Percentiles rank a stretch among this genome's conserved stretches.
Conservation (phyloP, 2,113 vertebrate species). For the Pygoscelis antarcticus region DNA sequence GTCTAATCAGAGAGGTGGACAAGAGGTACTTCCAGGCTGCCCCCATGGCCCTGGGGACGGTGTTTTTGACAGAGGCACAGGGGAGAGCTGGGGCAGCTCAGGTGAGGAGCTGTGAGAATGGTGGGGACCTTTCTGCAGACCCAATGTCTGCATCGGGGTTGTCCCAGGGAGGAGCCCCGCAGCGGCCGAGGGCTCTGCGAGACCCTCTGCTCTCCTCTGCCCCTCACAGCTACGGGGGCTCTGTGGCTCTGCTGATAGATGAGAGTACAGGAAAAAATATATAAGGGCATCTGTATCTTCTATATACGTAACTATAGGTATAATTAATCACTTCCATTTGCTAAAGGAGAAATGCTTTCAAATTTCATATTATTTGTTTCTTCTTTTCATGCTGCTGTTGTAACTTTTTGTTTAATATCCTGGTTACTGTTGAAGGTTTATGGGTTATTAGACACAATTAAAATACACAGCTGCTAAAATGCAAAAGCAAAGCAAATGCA, state of each 20-base stretch:
- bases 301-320: rapidly evolving
- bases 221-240: background rate
- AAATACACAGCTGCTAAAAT: background rate
- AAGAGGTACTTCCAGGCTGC: background rate
- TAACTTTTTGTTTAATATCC: background rate
- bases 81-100: background rate
- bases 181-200: background rate
- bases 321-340: background rate
- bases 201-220: background rate
- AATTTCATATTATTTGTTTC: background rate
- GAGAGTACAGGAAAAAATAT: too few relatives aligned
- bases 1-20: background rate
- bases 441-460: background rate
- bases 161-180: background rate
- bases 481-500: background rate
- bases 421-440: background rate
- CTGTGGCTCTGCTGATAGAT: background rate
- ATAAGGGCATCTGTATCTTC: rapidly evolving
- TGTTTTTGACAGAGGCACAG: rapidly evolving
- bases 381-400: background rate
- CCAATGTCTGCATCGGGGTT: rapidly evolving
- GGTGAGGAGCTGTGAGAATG: background rate
- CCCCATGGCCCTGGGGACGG: background rate
- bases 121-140: background rate
- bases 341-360: background rate